Evolutionary conservation across 2,888 invertebrate genomes (phyloP), one percentile per base, ranked within the genome.

Genomic region (Argynnis bischoffii): DNA sequence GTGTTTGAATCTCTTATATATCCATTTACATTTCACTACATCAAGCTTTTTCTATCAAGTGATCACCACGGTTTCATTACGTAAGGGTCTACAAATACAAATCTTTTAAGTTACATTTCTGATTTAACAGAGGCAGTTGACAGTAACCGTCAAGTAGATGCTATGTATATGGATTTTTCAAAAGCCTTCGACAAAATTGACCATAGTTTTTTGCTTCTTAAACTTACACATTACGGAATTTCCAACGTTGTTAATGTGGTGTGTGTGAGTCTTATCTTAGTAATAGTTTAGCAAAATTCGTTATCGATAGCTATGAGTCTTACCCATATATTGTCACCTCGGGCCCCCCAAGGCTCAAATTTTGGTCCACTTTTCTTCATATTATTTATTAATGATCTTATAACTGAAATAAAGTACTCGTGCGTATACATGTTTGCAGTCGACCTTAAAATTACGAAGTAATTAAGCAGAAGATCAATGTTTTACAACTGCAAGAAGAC

Each of bases 361-460:
- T 31, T 26, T 0, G 26, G 3, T 26, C 26, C 26, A 26, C 3
- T 26, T 3, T 26, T 26, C 26, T 26, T 46, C 57, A 57, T 6
- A 47, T 26, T 59, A 59, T 59, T 59, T 14, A 47, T 48, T 5
- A 57, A 57, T 15, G 47, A 59, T 47, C 59, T 59, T 14, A 15
- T 21, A 13, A 47, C 47, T 13, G 14, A 4, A 59, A 21, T 57
- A 14, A 59, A 15, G 18, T 21, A 21, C 15, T 59, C 21, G 21
- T 2, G 41, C 16, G 46, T 41, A 41, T 56, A 41, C 56, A 56
- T 56, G 56, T 56, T 56, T 16, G 56, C 56, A 18, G 56, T 46
- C 46, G 56, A 16, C 14, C 46, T 57, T 16, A 50, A 31, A 31
- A 50, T 50, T 16, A 50, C 16, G 1, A 50, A 50, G 50, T 57